Evolutionary conservation across 2,888 invertebrate genomes (phyloP).

Genomic region (Cloeon dipterum): DNA sequence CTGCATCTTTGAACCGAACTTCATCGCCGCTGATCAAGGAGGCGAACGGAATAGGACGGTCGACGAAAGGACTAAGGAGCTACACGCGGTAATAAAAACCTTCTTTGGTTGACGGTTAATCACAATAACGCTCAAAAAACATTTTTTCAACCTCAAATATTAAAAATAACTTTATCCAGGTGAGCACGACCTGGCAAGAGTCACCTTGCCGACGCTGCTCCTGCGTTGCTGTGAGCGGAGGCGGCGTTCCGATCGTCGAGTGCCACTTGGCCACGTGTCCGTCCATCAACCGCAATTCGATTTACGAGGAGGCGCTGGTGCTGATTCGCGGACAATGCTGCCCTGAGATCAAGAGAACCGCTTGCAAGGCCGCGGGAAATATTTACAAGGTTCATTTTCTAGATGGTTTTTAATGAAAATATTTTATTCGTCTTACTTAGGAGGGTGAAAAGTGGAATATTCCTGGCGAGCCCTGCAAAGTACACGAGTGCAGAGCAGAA

Average conservation of each 20-base stretch:
- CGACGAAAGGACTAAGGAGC: not conserved
- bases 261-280: constrained; percentile 31
- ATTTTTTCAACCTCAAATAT: too few relatives aligned
- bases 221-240: constrained; percentile 19
- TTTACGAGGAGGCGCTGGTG: constrained; percentile 27
- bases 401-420: too few relatives aligned
- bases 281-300: constrained; percentile 17
- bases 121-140: not conserved
- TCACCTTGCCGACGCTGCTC: constrained; percentile 43
- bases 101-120: not conserved
- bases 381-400: constrained; percentile 14
- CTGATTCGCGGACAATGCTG: constrained; percentile 37
- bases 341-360: constrained; percentile 27
- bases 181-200: constrained; percentile 39
- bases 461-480: constrained; percentile 12
- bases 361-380: constrained; percentile 25
- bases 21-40: constrained; percentile 26
- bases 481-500: constrained; percentile 12
- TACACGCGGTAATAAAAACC: not conserved
- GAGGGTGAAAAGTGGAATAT: constrained; percentile 14
- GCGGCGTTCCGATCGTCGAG: constrained; percentile 6
- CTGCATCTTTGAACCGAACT: constrained; percentile 34
- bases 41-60: constrained; percentile 19
- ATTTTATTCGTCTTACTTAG: too few relatives aligned
- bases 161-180: constrained; percentile 14